These are phyloP conservation scores for Caradrina kadenii DNA, from an alignment of 2,888 invertebrate species.

Conservation along the genomic window DNA sequence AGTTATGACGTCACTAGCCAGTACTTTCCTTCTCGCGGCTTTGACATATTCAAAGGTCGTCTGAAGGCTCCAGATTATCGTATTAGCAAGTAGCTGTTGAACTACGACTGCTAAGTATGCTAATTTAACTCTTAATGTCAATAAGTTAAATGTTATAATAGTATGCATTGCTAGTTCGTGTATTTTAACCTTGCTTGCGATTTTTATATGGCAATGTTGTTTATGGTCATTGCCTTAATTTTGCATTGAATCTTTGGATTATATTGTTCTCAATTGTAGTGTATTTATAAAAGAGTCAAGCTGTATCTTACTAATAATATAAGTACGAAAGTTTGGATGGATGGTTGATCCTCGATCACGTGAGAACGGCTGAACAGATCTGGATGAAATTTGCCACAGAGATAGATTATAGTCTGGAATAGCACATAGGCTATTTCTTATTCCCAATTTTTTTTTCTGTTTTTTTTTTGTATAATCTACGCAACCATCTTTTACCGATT, in stretches of 20 bases:
- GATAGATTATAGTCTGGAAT: no score
- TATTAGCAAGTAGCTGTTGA: slow-evolving; percentile 29
- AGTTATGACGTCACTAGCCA: slow-evolving; percentile 53
- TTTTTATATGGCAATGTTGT: slow-evolving; percentile 44
- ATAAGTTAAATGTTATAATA: slow-evolving; percentile 20
- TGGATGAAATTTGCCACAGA: no score
- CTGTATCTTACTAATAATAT: not conserved
- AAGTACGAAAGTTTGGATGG: no score
- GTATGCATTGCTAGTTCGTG: slow-evolving; percentile 11
- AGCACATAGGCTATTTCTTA: no score
- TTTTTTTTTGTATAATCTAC: no score
- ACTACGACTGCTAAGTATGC: not conserved
- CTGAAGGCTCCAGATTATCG: slow-evolving; percentile 30
- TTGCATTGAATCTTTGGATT: slow-evolving; percentile 52
- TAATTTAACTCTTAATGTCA: slow-evolving; percentile 32
- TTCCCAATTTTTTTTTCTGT: no score
- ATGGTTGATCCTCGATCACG: no score
- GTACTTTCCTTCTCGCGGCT: slow-evolving; percentile 60
- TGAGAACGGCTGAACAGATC: no score
- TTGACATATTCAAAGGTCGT: slow-evolving; percentile 50
- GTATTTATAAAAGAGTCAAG: slow-evolving; percentile 16
- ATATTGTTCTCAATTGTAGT: slow-evolving; percentile 46
- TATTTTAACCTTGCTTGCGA: slow-evolving; percentile 28
- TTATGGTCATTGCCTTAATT: slow-evolving; percentile 60
- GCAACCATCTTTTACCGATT: no score